These are phyloP conservation scores for Brachypterus glaber DNA, from an alignment of 2,888 invertebrate genomes.

Conservation along the genomic window DNA sequence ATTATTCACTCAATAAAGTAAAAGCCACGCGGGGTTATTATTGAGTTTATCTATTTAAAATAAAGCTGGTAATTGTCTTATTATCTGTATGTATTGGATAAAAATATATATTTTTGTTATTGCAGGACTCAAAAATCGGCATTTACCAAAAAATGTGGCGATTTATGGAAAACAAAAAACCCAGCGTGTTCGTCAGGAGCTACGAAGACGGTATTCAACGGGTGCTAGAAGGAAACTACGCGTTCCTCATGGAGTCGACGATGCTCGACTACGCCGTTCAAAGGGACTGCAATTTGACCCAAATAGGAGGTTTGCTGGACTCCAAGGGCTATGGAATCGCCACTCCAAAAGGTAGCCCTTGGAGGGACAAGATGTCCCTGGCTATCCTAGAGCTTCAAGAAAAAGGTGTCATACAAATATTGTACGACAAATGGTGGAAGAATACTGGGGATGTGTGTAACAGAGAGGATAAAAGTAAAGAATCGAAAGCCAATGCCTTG, in stretches of 20 bases:
- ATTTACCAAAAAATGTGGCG: slow-evolving; percentile 88
- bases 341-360: slow-evolving; percentile 88
- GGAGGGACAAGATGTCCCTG: slow-evolving; percentile 93
- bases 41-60: too few species aligned
- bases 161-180: slow-evolving; percentile 75
- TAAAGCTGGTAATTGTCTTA: too few species aligned
- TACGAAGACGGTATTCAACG: slow-evolving; percentile 86
- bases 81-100: too few species aligned
- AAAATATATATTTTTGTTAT: slow-evolving; percentile 7
- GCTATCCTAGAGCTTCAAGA: slow-evolving; percentile 93
- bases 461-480: slow-evolving; percentile 77
- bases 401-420: slow-evolving; percentile 82
- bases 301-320: slow-evolving; percentile 82
- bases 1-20: too few species aligned
- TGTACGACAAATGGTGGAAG: slow-evolving; percentile 99
- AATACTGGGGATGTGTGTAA: slow-evolving; percentile 88
- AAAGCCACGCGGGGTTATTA: too few species aligned
- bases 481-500: slow-evolving; percentile 85
- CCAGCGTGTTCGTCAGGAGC: slow-evolving; percentile 76
- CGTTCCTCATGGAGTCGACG: slow-evolving; percentile 96
- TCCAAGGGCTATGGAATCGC: slow-evolving; percentile 92
- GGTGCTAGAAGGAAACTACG: slow-evolving; percentile 85
- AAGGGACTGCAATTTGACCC: slow-evolving; percentile 92
- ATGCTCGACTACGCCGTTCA: slow-evolving; percentile 95
- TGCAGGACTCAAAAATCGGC: slow-evolving; percentile 67